Conservation (phyloP, 2,888 invertebrate genomes). For the Drosophila nr. medialis region DNA sequence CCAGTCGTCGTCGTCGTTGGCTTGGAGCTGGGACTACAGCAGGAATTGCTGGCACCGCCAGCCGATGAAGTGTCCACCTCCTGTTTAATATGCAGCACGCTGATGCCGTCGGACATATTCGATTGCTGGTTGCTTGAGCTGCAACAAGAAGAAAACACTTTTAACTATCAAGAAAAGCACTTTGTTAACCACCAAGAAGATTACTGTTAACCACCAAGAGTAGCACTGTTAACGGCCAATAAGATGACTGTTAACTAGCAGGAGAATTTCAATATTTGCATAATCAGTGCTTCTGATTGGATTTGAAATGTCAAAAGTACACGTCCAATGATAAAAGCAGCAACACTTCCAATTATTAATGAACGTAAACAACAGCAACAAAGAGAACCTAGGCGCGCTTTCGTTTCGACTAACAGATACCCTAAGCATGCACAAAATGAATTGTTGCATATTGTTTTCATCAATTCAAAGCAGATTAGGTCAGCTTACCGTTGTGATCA, state of each 20-base stretch:
- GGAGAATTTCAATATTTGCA: conserved; percentile 18
- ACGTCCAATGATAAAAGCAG: conserved; percentile 53
- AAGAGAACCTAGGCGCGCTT: neutral
- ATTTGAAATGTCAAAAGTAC: conserved; percentile 60
- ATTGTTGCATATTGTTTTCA: neutral
- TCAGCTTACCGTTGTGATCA: neutral
- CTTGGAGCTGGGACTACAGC: conserved; percentile 81
- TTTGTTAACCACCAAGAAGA: neutral
- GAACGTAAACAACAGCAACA: conserved; percentile 49
- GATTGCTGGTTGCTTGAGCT: conserved; percentile 41
- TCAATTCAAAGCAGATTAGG: neutral
- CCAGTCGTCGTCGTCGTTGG: conserved; percentile 35
- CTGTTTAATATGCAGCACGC: conserved; percentile 82
- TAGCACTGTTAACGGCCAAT: neutral
- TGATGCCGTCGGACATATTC: conserved; percentile 79
- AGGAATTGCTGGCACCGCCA: conserved; percentile 67
- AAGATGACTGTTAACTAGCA: neutral
- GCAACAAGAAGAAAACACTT: neutral
- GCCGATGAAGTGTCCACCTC: conserved; percentile 80
- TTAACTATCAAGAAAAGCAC: neutral
- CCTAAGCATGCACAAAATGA: neutral
- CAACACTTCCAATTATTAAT: conserved; percentile 59
- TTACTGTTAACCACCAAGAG: neutral
- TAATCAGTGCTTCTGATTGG: conserved; percentile 37
- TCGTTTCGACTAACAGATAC: neutral